Evolutionary conservation across 2,888 invertebrate genomes (phyloP).

Genomic region (Epicampocera succincta): DNA sequence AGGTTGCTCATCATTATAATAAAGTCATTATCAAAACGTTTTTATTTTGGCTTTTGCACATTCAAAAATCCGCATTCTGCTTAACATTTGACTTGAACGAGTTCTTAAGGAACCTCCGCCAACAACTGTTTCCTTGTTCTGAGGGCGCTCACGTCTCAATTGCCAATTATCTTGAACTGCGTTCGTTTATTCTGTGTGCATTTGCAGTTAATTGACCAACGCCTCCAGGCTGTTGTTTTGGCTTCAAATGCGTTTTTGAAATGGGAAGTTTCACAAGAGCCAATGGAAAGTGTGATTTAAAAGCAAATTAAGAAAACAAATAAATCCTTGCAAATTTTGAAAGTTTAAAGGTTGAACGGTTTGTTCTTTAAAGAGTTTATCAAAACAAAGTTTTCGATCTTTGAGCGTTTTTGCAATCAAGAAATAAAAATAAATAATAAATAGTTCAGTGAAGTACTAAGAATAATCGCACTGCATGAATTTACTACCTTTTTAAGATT

Average conservation of each 20-base stretch:
- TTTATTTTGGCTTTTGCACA: slow-evolving; percentile 35
- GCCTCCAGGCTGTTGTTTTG: slow-evolving; percentile 51
- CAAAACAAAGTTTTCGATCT: no score
- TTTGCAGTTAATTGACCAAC: slow-evolving; percentile 45
- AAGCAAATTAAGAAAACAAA: background rate
- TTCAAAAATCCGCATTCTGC: background rate
- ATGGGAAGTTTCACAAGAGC: slow-evolving; percentile 29
- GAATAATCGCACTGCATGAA: no score
- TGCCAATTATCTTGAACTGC: slow-evolving; percentile 42
- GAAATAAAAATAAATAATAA: no score
- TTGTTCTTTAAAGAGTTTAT: no score
- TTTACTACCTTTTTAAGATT: no score
- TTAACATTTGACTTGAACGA: background rate
- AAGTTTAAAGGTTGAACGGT: no score
- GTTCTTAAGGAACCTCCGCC: slow-evolving; percentile 3
- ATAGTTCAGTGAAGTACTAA: no score
- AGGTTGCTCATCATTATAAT: slow-evolving; percentile 63
- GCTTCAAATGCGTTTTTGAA: slow-evolving; percentile 67
- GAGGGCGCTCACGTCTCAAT: slow-evolving; percentile 7
- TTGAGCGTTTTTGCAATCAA: no score
- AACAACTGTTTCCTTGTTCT: slow-evolving; percentile 6
- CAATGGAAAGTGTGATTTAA: background rate
- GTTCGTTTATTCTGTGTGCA: slow-evolving; percentile 18
- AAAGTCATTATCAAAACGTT: slow-evolving; percentile 63
- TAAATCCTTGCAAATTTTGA: no score